Evolutionary conservation across 2,797 vertebrate genomes (phyloP).

Genomic region (Cossypha heuglini): DNA sequence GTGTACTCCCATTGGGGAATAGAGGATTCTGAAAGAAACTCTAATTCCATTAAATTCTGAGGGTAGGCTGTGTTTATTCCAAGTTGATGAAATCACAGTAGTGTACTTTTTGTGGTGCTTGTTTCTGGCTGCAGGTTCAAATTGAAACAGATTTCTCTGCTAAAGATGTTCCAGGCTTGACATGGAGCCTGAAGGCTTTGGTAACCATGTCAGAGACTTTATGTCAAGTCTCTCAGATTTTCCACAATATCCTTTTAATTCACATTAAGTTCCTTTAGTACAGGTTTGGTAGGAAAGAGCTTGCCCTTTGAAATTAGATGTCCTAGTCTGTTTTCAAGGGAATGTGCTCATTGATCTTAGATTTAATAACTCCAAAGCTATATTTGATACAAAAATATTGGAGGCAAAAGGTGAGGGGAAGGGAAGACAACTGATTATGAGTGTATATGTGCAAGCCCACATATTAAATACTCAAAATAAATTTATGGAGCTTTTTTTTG

Average conservation of each 20-base stretch:
- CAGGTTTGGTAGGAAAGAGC: neutral
- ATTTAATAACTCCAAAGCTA: neutral
- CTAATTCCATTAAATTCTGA: neutral
- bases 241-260: neutral
- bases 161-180: neutral
- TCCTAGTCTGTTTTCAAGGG: neutral
- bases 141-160: neutral
- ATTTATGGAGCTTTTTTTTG: neutral
- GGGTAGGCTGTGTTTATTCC: neutral
- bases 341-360: neutral
- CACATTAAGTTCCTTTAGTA: neutral
- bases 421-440: neutral
- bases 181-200: neutral
- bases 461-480: neutral
- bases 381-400: neutral
- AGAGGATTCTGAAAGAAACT: neutral
- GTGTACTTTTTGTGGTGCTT: neutral
- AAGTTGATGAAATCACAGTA: neutral
- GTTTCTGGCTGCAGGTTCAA: neutral
- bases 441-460: neutral
- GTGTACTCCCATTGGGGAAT: neutral
- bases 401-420: neutral
- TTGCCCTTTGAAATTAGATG: neutral
- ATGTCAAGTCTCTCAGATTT: neutral
- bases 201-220: neutral